These are phyloP conservation scores for Artibeus jamaicensis DNA, from an alignment of 2,797 vertebrate genomes.

Conservation along the genomic window DNA sequence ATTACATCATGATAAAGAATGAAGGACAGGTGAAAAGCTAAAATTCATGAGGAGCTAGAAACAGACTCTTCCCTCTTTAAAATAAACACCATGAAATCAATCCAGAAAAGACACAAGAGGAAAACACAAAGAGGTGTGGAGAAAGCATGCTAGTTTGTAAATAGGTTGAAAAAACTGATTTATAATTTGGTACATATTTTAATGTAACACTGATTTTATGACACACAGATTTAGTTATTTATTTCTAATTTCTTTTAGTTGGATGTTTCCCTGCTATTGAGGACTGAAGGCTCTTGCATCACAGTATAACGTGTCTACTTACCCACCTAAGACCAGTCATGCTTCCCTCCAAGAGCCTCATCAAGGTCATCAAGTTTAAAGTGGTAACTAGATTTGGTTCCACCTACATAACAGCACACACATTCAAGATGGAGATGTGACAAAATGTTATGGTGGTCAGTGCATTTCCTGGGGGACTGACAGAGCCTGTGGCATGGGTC, in stretches of 20 bases:
- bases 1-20: neutral
- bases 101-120: neutral
- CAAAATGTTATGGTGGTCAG: neutral
- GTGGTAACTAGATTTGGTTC: neutral
- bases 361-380: neutral
- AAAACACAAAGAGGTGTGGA: neutral
- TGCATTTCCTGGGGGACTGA: neutral
- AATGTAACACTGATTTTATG: neutral
- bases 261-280: neutral
- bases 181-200: neutral
- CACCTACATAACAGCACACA: neutral
- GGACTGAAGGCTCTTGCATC: neutral
- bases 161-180: neutral
- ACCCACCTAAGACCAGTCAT: neutral
- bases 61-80: neutral
- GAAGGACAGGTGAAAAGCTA: neutral
- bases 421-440: neutral
- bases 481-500: neutral
- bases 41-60: constrained; percentile 4
- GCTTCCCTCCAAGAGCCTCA: neutral
- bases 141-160: neutral
- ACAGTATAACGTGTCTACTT: neutral
- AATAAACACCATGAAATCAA: neutral
- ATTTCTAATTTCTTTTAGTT: neutral
- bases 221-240: neutral